Percentiles rank a stretch among this genome's conserved stretches.
These are phyloP conservation scores for Sphyrna mokarran DNA, from an alignment of 2,113 vertebrate species.

Conservation along the genomic window DNA sequence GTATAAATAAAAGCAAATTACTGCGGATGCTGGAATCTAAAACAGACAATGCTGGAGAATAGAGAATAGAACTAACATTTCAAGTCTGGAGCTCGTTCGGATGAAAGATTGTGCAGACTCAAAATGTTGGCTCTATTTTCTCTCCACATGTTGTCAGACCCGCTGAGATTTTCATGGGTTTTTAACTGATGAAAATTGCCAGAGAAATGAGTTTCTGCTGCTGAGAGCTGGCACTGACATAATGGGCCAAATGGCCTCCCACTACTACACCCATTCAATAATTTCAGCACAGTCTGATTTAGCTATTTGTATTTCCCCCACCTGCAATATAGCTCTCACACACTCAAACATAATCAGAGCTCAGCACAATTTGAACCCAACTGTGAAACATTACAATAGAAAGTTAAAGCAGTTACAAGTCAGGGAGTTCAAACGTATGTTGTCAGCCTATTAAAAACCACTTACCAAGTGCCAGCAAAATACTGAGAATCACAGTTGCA, in stretches of 20 bases:
- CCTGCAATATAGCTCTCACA: background rate
- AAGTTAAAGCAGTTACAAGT: background rate
- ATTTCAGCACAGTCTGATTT: background rate
- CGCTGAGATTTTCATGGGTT: no score
- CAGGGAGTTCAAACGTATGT: background rate
- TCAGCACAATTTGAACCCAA: background rate
- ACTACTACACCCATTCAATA: background rate
- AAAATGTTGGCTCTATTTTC: no score
- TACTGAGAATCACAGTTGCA: constrained; percentile 56
- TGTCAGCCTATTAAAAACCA: background rate
- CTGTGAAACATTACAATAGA: background rate
- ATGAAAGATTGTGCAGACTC: no score
- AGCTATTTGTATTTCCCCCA: background rate
- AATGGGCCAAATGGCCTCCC: background rate
- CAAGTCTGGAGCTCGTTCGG: no score
- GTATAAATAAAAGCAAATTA: no score
- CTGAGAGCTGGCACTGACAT: no score
- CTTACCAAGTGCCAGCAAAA: constrained; percentile 64
- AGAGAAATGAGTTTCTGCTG: no score
- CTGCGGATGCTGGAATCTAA: no score
- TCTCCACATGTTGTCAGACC: no score
- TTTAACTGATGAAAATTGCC: no score
- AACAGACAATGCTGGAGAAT: no score
- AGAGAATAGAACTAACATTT: no score
- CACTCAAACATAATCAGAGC: background rate